Conservation (phyloP, 2,888 invertebrate genomes). For the Nipponacmea schrenckii region DNA sequence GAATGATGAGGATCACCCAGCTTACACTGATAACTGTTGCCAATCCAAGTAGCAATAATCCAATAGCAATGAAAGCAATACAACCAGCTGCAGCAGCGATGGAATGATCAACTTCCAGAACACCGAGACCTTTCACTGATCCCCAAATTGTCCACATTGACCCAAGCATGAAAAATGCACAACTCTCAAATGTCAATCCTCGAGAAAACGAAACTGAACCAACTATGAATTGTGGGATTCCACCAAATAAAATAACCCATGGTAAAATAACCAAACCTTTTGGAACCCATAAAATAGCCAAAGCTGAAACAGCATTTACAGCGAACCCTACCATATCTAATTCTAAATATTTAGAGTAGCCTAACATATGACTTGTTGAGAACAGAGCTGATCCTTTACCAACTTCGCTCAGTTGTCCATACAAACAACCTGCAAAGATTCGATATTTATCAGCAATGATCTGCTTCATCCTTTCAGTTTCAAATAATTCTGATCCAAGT, state of each 20-base stretch:
- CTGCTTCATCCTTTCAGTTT: constrained; percentile 22
- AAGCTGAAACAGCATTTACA: constrained; percentile 39
- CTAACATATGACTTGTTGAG: constrained; percentile 35
- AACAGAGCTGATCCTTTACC: constrained; percentile 18
- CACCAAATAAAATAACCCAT: constrained; percentile 44
- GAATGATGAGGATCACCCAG: constrained; percentile 36
- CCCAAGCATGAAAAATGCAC: constrained; percentile 40
- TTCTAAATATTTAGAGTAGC: constrained; percentile 44
- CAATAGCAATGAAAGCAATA: constrained; percentile 39
- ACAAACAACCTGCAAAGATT: constrained; percentile 29
- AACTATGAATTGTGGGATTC: constrained; percentile 39
- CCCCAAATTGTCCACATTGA: constrained; percentile 50
- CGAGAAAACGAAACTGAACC: constrained; percentile 44
- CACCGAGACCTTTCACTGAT: constrained; percentile 34
- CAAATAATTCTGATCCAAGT: constrained; percentile 29
- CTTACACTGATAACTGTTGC: constrained; percentile 42
- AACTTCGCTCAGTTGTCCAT: constrained; percentile 21
- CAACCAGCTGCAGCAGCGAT: constrained; percentile 34
- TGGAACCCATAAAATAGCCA: constrained; percentile 40
- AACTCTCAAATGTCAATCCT: constrained; percentile 47
- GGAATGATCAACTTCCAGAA: constrained; percentile 28
- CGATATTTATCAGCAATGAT: constrained; percentile 17
- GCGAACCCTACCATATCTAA: constrained; percentile 43
- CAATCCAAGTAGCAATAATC: constrained; percentile 36
- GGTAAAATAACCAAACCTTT: constrained; percentile 35